Percentiles rank a stretch among this genome's conserved stretches.
phyloP scores from a whole-genome alignment of 2,888 invertebrate genomes.

The Isoperla grammatica region DNA sequence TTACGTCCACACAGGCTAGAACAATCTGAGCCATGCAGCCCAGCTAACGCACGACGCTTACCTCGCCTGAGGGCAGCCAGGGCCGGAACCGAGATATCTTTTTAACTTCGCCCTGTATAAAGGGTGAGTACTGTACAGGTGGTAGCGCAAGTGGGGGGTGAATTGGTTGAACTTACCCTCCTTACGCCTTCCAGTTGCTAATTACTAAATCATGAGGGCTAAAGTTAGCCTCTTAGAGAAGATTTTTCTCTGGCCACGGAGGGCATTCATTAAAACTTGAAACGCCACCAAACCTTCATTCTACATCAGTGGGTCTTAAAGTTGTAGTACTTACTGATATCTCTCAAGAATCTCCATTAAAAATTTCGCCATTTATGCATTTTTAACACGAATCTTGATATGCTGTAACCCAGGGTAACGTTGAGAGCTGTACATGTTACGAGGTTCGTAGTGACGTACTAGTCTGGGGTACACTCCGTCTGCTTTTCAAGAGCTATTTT shows the following conservation, averaged over 20 bases:
- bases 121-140: conserved; percentile 13
- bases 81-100: not conserved
- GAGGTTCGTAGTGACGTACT: too few relatives aligned
- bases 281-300: conserved; percentile 9
- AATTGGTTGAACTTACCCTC: not conserved
- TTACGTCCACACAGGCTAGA: too few relatives aligned
- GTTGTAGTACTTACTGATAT: conserved; percentile 1
- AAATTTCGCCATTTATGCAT: conserved; percentile 9
- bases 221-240: conserved; percentile 13
- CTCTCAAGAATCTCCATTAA: conserved; percentile 6
- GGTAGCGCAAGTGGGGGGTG: not conserved
- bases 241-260: conserved; percentile 12
- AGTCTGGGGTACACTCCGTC: too few relatives aligned
- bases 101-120: not conserved
- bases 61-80: not conserved
- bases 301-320: conserved; percentile 2
- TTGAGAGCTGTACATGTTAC: not conserved
- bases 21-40: too few relatives aligned
- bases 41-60: too few relatives aligned
- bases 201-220: conserved; percentile 17
- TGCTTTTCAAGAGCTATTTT: conserved; percentile 11
- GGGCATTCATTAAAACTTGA: conserved; percentile 23
- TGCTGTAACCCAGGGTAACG: not conserved
- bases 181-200: not conserved
- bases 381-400: not conserved